Base-by-base conservation (phyloP, 2,888 invertebrate genomes). In the Ochropleura plecta region DNA sequence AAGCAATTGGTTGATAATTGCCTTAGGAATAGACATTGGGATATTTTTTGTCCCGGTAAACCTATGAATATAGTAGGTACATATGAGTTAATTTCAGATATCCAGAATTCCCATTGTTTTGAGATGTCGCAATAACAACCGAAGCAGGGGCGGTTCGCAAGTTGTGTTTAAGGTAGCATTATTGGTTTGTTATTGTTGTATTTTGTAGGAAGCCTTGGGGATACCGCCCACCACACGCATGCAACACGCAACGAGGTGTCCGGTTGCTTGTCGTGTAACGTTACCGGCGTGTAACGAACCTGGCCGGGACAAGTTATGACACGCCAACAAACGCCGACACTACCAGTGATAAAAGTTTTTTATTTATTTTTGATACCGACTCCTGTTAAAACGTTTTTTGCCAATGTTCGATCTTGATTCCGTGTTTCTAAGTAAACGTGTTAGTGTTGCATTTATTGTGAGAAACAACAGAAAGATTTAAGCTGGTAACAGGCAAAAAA, bases 241-340 rank as follows among this genome's bases (percentile, higher is more conserved):
- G 90, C 92, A 89, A 90, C 93, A 93, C 92, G 94, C 92, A 91
- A 90, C 90, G 86, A 86, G 92, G 95, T 94, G 94, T 95, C 94
- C 89, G 93, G 92, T 95, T 94, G 90, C 95, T 90, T 91, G 91
- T 93, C 93, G 90, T 90, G 90, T 91, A 89, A 88, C 91, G 90
- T 94, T 92, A 92, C 92, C 90, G 88, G 86, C 91, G 91, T 91
- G 93, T 92, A 93, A 91, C 92, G 88, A 91, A 91, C 92, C 93
- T 90, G 91, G 90, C 88, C 87, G 85, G 90, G 92, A 93, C 95
- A 92, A 93, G 93, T 95, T 94, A 94, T 94, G 94, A 95, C 95
- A 94, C 90, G 93, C 93, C 92, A 93, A 93, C 94, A 94, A 93
- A 93, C 90, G 93, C 92, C 92, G 91, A 91, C 92, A 92, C 90